A percentile compares a stretch with the other conserved stretches of the same genome.
phyloP scores from a whole-genome alignment of 2,888 invertebrate genomes.

The Magallana nippona region DNA sequence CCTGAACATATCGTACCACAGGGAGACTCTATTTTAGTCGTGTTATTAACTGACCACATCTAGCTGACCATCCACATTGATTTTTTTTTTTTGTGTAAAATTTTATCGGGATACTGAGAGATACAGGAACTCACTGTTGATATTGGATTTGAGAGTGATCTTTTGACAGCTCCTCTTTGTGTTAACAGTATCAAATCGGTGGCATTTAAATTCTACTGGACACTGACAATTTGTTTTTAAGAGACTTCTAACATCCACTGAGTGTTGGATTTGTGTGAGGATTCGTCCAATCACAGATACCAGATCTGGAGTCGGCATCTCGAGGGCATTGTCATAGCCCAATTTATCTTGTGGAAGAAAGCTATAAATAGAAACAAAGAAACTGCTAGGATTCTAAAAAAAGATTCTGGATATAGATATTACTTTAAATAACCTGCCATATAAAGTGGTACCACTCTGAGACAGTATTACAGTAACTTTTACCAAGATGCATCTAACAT shows the following conservation, averaged over 20 bases:
- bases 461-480: background rate
- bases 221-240: constrained; percentile 29
- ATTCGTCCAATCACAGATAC: background rate
- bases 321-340: background rate
- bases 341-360: constrained; percentile 19
- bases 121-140: constrained; percentile 14
- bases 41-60: background rate
- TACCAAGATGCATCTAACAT: constrained; percentile 38
- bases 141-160: constrained; percentile 23
- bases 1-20: background rate
- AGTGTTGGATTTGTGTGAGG: background rate
- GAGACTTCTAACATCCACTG: background rate
- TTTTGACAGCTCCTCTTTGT: background rate
- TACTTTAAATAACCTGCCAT: background rate
- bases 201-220: constrained; percentile 31
- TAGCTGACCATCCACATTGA: background rate
- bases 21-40: background rate
- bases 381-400: constrained; percentile 12
- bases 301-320: background rate
- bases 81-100: background rate
- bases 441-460: background rate
- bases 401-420: background rate
- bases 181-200: constrained; percentile 4
- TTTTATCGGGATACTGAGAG: background rate
- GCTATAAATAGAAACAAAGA: constrained; percentile 32